Conservation (phyloP, 2,797 vertebrate genomes). For the Halcyon smyrnensis region DNA sequence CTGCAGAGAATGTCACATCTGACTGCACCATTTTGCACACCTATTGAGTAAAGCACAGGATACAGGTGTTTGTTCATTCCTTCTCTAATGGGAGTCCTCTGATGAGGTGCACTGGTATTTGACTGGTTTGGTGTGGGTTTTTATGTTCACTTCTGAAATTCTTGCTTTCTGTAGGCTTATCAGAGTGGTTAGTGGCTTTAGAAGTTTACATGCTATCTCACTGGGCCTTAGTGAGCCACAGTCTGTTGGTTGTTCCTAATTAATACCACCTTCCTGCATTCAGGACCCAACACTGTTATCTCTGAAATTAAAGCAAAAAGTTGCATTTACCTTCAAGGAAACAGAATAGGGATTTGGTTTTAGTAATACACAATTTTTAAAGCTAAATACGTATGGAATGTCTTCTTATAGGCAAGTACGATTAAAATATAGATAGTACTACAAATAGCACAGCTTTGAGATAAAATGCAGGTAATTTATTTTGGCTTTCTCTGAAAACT, state of each 20-base stretch:
- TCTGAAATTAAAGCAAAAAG: slow-evolving; percentile 16
- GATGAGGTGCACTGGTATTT: neutral
- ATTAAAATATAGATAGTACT: neutral
- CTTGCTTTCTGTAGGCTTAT: neutral
- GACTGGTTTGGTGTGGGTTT: neutral
- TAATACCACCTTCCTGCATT: neutral
- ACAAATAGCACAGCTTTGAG: slow-evolving; percentile 5
- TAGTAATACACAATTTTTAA: neutral
- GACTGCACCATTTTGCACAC: neutral
- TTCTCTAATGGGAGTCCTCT: neutral
- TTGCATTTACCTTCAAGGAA: neutral
- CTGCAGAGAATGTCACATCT: neutral
- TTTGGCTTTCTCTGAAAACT: neutral
- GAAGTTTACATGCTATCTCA: neutral
- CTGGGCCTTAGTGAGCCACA: neutral
- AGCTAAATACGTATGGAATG: neutral
- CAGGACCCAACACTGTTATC: neutral
- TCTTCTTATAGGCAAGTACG: neutral
- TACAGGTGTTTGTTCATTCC: neutral
- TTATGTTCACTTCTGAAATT: neutral
- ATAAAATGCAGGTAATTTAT: slow-evolving; percentile 27
- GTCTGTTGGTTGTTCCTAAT: neutral
- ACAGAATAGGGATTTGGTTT: neutral
- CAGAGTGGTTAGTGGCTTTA: neutral
- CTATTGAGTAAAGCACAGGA: neutral